These are phyloP conservation scores for Drepanosiphum platanoidis DNA, from an alignment of 2,888 invertebrate species.

Conservation along the genomic window DNA sequence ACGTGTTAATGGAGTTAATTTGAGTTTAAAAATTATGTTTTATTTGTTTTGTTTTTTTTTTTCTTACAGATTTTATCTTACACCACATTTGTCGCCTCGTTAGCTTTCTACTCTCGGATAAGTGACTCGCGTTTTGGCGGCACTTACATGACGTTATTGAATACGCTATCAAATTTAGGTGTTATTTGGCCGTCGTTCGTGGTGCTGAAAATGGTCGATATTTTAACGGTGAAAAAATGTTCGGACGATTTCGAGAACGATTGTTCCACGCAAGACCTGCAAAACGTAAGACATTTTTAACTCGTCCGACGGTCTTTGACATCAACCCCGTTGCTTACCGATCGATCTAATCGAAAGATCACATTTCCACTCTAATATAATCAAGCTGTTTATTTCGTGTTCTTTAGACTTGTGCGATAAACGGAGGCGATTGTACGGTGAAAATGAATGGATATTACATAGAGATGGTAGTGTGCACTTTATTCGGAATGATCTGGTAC, in stretches of 20 bases:
- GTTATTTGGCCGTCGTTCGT: slow-evolving; percentile 96
- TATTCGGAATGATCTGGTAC: slow-evolving; percentile 83
- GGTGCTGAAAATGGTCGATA: slow-evolving; percentile 90
- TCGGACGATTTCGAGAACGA: slow-evolving; percentile 68
- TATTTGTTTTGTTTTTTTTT: no score
- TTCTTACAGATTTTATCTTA: slow-evolving; percentile 69
- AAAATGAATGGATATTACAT: slow-evolving; percentile 90
- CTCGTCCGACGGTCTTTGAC: not conserved
- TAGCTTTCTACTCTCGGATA: slow-evolving; percentile 97
- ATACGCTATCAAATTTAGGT: slow-evolving; percentile 94
- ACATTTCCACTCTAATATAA: no score
- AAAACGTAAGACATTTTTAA: slow-evolving; percentile 58
- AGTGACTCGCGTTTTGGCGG: slow-evolving; percentile 97
- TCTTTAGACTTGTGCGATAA: slow-evolving; percentile 32
- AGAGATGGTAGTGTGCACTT: slow-evolving; percentile 80
- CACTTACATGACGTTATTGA: slow-evolving; percentile 98
- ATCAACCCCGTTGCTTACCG: not conserved
- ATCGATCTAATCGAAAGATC: no score
- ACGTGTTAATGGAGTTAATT: no score
- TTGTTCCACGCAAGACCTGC: slow-evolving; percentile 60
- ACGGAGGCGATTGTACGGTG: slow-evolving; percentile 71
- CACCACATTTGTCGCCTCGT: slow-evolving; percentile 95
- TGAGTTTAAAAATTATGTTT: no score
- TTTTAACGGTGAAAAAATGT: slow-evolving; percentile 83
- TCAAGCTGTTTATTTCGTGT: not conserved